These are phyloP conservation scores for Aphelocoma californica DNA, from an alignment of 2,797 vertebrate genomes.

Conservation along the genomic window DNA sequence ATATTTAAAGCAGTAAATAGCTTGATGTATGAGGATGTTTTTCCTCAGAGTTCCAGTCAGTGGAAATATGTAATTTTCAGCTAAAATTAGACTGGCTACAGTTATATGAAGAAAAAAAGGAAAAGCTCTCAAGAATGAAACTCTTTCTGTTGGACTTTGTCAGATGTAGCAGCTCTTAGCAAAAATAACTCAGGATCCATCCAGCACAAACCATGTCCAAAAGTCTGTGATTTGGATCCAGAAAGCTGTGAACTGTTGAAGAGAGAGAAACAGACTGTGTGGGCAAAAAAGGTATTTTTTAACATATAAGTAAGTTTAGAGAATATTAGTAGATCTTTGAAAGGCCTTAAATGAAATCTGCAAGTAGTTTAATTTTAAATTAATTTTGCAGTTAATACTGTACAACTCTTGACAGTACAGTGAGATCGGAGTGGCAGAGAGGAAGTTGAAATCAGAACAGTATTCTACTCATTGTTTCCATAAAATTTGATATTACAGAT, in stretches of 20 bases:
- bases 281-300: not conserved
- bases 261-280: not conserved
- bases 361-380: not conserved
- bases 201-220: not conserved
- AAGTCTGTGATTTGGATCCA: conserved; percentile 9
- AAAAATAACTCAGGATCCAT: conserved; percentile 3
- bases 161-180: not conserved
- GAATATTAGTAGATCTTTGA: not conserved
- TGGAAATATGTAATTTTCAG: conserved; percentile 36
- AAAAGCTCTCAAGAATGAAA: not conserved
- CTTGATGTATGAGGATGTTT: not conserved
- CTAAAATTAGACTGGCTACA: conserved; percentile 46
- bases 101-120: not conserved
- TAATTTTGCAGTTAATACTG: not conserved
- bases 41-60: conserved; percentile 18
- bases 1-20: conserved; percentile 1
- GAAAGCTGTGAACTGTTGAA: not conserved
- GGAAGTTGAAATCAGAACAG: not conserved
- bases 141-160: not conserved
- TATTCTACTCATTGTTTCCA: not conserved
- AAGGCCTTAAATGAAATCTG: not conserved
- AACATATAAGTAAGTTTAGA: not conserved
- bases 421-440: not conserved
- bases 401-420: not conserved
- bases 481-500: not conserved